These are phyloP conservation scores for Caenorhabditis brenneri DNA, from an alignment of 1,140 invertebrate genomes.

Conservation along the genomic window DNA sequence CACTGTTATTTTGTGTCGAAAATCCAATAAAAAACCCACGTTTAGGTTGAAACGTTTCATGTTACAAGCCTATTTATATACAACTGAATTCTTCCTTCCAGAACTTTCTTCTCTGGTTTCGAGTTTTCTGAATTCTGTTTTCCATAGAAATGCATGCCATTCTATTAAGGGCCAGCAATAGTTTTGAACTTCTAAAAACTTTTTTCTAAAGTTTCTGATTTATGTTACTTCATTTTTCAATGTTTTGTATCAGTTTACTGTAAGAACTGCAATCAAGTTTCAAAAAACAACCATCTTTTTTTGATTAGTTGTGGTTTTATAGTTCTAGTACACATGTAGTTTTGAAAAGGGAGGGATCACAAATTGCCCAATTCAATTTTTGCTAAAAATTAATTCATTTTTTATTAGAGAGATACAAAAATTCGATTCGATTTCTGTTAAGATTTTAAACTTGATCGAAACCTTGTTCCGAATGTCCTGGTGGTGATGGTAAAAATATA, in stretches of 20 bases:
- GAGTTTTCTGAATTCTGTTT: too few relatives aligned
- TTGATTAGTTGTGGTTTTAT: neutral
- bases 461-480: too few relatives aligned
- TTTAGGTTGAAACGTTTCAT: neutral
- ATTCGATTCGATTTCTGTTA: too few relatives aligned
- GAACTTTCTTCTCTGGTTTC: too few relatives aligned
- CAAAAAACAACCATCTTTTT: neutral
- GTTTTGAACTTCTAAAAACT: neutral
- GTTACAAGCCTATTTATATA: neutral
- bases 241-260: neutral
- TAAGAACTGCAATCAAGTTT: neutral
- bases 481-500: too few relatives aligned
- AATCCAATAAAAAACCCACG: neutral
- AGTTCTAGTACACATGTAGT: neutral
- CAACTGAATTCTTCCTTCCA: too few relatives aligned
- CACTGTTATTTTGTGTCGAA: neutral
- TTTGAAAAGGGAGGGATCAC: too few relatives aligned
- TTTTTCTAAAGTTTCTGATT: neutral
- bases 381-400: too few relatives aligned
- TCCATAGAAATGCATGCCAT: too few relatives aligned
- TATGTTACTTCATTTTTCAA: neutral
- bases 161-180: neutral
- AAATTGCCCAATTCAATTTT: too few relatives aligned
- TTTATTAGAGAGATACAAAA: too few relatives aligned
- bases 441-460: too few relatives aligned